These are phyloP conservation scores for Hiodon tergisus DNA, from an alignment of 2,113 vertebrate species.

Conservation along the genomic window DNA sequence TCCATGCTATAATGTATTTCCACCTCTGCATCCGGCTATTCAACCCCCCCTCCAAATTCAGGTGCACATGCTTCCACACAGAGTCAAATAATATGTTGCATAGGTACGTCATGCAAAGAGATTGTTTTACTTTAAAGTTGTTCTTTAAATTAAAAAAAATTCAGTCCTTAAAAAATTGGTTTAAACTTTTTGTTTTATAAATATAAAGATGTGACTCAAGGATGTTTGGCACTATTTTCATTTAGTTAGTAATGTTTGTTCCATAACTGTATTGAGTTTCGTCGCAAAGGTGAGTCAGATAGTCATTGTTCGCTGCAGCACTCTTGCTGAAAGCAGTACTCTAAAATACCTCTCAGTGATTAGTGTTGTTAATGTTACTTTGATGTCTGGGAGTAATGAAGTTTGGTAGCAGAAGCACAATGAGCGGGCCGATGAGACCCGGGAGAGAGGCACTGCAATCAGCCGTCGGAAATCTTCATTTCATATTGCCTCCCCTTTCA, in stretches of 20 bases:
- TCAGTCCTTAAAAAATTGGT: neutral
- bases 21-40: neutral
- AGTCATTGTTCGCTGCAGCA: neutral
- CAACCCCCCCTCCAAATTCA: neutral
- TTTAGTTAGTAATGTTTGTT: neutral
- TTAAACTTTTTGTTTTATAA: neutral
- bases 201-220: neutral
- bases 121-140: neutral
- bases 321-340: neutral
- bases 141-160: neutral
- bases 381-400: slow-evolving; percentile 31
- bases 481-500: slow-evolving; percentile 6
- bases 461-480: slow-evolving; percentile 23
- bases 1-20: slow-evolving; percentile 16
- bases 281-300: slow-evolving; percentile 9
- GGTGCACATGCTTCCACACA: too few species aligned
- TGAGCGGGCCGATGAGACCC: neutral
- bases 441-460: slow-evolving; percentile 22
- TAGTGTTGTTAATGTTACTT: slow-evolving; percentile 18
- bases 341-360: slow-evolving; percentile 2
- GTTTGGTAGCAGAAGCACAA: slow-evolving; percentile 16
- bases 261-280: neutral
- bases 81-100: too few species aligned
- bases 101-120: neutral
- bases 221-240: neutral